These are phyloP conservation scores for Solenopsis fugax DNA, from an alignment of 1,140 invertebrate genomes.

Conservation along the genomic window DNA sequence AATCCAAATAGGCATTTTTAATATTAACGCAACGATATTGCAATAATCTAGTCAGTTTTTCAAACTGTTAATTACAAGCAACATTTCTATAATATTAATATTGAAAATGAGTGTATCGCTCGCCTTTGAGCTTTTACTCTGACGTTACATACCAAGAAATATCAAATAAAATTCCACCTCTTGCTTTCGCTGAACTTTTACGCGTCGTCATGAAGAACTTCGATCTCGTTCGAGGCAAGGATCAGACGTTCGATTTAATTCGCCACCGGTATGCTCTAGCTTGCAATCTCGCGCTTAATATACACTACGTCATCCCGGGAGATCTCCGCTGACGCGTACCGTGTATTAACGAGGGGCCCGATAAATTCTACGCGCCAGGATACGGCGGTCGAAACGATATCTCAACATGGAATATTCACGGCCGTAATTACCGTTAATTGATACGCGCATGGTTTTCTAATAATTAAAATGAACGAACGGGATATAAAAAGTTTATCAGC, in stretches of 20 bases:
- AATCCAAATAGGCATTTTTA: neutral
- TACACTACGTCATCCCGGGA: conserved; percentile 12
- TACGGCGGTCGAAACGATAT: conserved; percentile 11
- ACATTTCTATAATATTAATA: neutral
- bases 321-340: conserved; percentile 5
- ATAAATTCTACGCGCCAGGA: conserved; percentile 17
- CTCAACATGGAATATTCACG: neutral
- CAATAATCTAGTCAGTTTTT: neutral
- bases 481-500: conserved; percentile 26
- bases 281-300: conserved; percentile 20
- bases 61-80: neutral
- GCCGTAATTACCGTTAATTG: conserved; percentile 32
- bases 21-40: neutral
- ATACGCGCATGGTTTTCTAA: conserved; percentile 28
- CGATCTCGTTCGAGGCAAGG: conserved; percentile 17
- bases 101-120: neutral
- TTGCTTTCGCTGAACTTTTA: neutral
- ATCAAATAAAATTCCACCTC: conserved; percentile 7
- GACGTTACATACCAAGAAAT: neutral
- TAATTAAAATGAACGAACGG: conserved; percentile 29
- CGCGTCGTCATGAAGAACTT: conserved; percentile 1
- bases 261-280: conserved; percentile 12
- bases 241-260: conserved; percentile 15
- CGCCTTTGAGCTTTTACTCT: neutral
- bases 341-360: conserved; percentile 6